These are phyloP conservation scores for Pseudorhiza aurosa DNA, from an alignment of 30 jellyfish, hydroid and myxozoan species.

Conservation along the genomic window DNA sequence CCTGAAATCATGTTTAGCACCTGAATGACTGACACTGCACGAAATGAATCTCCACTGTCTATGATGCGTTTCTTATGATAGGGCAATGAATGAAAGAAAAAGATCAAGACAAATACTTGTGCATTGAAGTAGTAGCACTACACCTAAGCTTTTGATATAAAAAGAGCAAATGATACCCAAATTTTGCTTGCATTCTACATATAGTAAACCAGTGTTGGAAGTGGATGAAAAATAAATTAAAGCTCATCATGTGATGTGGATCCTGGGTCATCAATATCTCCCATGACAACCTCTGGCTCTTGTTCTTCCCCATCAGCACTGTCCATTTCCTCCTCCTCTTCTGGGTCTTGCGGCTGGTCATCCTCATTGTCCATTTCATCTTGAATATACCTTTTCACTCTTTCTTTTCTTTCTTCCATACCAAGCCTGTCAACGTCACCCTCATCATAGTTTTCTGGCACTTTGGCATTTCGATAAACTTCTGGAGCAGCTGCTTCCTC, in stretches of 20 bases:
- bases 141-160: too few relatives aligned
- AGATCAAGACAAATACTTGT: too few relatives aligned
- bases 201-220: too few relatives aligned
- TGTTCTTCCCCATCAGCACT: slow-evolving; percentile 16
- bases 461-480: not conserved
- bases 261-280: slow-evolving; percentile 2
- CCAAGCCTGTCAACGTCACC: slow-evolving; percentile 43
- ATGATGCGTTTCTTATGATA: too few relatives aligned
- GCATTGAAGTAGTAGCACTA: too few relatives aligned
- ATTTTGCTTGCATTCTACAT: too few relatives aligned
- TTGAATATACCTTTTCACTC: slow-evolving; percentile 20
- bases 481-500: slow-evolving; percentile 71
- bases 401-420: not conserved
- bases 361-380: slow-evolving; percentile 40
- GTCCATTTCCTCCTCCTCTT: slow-evolving; percentile 19
- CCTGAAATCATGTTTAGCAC: too few relatives aligned
- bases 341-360: not conserved
- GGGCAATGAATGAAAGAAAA: too few relatives aligned
- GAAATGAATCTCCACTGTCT: too few relatives aligned
- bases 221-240: not conserved
- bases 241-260: slow-evolving; percentile 52
- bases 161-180: too few relatives aligned
- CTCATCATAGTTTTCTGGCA: slow-evolving; percentile 51
- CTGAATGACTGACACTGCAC: too few relatives aligned
- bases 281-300: slow-evolving; percentile 32